These are phyloP conservation scores for Apodemia hepburni DNA, from an alignment of 2,888 invertebrate species.

Conservation along the genomic window DNA sequence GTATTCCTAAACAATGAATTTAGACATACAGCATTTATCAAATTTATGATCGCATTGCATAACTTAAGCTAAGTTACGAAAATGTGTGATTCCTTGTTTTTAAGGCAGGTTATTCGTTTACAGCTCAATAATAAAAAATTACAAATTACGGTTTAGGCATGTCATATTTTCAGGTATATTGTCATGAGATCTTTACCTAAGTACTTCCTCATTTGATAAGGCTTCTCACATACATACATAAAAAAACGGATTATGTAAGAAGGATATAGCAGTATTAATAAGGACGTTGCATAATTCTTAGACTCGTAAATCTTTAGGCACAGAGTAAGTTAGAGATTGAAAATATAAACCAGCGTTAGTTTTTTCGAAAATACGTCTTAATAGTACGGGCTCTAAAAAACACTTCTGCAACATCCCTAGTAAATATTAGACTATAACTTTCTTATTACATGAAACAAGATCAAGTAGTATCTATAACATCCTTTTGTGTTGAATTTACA, in stretches of 20 bases:
- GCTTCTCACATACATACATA: neutral
- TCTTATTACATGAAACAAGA: no score
- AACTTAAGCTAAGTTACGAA: neutral
- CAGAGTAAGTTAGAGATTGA: no score
- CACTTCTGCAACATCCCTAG: no score
- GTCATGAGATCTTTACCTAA: constrained; percentile 1
- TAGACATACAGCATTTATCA: neutral
- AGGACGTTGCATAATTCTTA: no score
- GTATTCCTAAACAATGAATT: neutral
- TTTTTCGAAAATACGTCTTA: neutral
- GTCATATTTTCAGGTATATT: neutral
- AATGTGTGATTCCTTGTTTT: neutral
- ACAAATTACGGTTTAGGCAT: neutral
- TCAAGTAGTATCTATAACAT: no score
- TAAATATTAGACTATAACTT: no score
- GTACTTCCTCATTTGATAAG: neutral
- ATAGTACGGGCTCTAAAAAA: neutral
- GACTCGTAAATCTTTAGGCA: no score
- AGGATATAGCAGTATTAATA: no score
- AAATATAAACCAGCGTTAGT: no score
- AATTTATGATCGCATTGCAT: neutral
- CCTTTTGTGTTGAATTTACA: no score
- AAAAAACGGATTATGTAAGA: no score
- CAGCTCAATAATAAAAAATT: neutral
- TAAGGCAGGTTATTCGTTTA: neutral